Evolutionary conservation across 2,888 invertebrate species (phyloP), one percentile per base, ranked within the genome.

Genomic region (Amiota mariae): DNA sequence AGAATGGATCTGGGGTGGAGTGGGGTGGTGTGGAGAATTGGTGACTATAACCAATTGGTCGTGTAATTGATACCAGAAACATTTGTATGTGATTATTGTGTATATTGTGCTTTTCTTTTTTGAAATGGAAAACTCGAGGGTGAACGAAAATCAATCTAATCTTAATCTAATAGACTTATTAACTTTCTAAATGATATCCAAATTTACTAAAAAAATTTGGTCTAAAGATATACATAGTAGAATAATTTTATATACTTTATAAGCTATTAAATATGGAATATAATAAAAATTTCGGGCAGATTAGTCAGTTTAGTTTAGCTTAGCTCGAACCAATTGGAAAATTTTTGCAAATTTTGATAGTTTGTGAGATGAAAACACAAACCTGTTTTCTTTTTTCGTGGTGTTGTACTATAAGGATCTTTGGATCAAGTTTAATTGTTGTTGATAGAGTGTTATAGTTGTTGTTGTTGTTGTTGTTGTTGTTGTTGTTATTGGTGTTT

Each of bases 351-450:
- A 10, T 59, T 18, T 20, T 59, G 59, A 18, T 13, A 49, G 66
- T 49, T 51, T 59, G 72, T 24, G 51, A 73, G 70, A 75, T 81
- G 54, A 76, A 36, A 6, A 73, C 81, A 88, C 87, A 87, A 87
- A 87, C 87, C 87, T 87, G 82, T 79, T 76, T 82, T 80, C 82
- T 87, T 87, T 80, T 87, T 87, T 78, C 87, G 87, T 77, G 87
- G 88, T 86, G 88, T 88, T 80, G 87, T 88, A 86, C 87, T 88
- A 86, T 87, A 87, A 79, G 87, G 87, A 86, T 87, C 87, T 87
- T 87, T 87, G 81, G 81, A 81, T 80, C 78, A 85, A 81, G 75
- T 57, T 71, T 61, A 48, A 63, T 48, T 76, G 70, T 73, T 72
- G 73, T 72, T 67, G 64, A 66, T 73, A 70, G 67, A 36, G 68